Conservation (phyloP, 2,113 vertebrate species). For the Gymnarchus niloticus region DNA sequence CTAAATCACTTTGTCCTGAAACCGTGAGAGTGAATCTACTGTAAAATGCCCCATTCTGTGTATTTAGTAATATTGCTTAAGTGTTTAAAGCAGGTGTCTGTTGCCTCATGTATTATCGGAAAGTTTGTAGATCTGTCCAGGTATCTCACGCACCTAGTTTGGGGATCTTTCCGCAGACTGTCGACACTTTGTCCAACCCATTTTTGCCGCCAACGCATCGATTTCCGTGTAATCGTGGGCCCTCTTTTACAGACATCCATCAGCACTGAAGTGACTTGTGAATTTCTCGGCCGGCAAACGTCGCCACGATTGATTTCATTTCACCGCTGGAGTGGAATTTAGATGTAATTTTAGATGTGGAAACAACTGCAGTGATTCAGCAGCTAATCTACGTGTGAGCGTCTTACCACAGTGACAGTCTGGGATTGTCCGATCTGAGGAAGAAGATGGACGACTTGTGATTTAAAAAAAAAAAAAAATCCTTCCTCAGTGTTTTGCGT, state of each 20-base stretch:
- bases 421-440: background rate
- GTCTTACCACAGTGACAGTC: background rate
- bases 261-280: conserved; percentile 85
- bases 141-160: conserved; percentile 1
- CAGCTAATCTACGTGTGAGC: background rate
- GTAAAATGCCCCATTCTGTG: background rate
- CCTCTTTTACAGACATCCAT: conserved; percentile 70
- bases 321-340: conserved; percentile 47
- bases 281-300: conserved; percentile 74
- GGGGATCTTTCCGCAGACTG: conserved; percentile 43
- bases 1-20: background rate
- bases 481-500: background rate
- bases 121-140: background rate
- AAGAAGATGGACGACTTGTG: background rate
- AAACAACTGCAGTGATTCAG: background rate
- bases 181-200: conserved; percentile 69
- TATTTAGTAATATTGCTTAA: background rate
- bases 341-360: conserved; percentile 32
- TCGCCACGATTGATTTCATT: conserved; percentile 92
- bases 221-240: conserved; percentile 75
- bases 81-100: background rate
- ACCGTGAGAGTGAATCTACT: background rate
- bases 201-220: conserved; percentile 75
- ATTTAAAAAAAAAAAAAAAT: background rate
- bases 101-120: conserved; percentile 14